Percentiles rank a stretch among this genome's conserved stretches.
phyloP scores from a whole-genome alignment of 2,888 invertebrate species.

The Drosophila infuscata region DNA sequence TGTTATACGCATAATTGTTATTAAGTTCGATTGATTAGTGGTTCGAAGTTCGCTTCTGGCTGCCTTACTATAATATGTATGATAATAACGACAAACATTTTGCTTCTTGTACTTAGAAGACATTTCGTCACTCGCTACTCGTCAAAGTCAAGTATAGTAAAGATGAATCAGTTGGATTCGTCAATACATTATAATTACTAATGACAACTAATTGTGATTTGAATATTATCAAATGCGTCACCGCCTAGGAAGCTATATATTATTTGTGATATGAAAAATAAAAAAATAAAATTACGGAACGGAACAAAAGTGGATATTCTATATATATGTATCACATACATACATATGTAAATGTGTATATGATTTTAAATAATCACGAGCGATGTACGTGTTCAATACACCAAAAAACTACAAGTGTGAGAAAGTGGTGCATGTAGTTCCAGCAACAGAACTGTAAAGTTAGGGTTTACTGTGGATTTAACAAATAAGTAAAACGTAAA shows the following conservation, averaged over 20 bases:
- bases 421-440: background rate
- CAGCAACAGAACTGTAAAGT: background rate
- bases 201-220: conserved; percentile 20
- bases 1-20: background rate
- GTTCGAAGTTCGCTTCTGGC: background rate
- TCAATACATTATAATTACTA: background rate
- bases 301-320: background rate
- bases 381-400: conserved; percentile 34
- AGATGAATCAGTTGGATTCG: background rate
- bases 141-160: background rate
- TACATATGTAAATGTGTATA: background rate
- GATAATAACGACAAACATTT: too few relatives aligned
- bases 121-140: background rate
- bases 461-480: conserved; percentile 14
- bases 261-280: background rate
- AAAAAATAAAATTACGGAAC: background rate
- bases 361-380: conserved; percentile 16
- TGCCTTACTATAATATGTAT: background rate
- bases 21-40: background rate
- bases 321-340: background rate
- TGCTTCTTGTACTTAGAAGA: background rate
- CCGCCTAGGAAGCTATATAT: background rate
- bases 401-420: background rate
- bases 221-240: conserved; percentile 30
- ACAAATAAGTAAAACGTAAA: conserved; percentile 37